phyloP scores from a whole-genome alignment of 2,888 invertebrate species.

The Ganaspis brasiliensis region DNA sequence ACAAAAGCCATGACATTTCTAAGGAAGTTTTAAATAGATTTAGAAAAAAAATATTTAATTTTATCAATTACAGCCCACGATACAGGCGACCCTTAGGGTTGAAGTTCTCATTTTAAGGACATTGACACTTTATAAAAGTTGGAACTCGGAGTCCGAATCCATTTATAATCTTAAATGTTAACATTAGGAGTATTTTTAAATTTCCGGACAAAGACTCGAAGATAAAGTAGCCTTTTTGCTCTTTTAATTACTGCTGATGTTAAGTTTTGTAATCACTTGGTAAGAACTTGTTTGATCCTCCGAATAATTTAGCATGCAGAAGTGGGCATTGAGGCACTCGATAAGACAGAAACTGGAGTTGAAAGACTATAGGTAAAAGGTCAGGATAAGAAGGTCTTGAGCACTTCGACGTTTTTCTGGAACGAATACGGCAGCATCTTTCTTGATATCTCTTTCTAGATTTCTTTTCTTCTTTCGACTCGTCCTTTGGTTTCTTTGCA shows the following conservation, averaged over 20 bases:
- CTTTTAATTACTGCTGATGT: neutral
- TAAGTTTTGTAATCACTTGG: neutral
- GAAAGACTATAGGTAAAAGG: conserved; percentile 47
- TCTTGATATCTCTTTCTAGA: conserved; percentile 45
- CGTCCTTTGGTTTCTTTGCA: conserved; percentile 61
- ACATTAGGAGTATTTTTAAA: no score
- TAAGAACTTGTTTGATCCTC: neutral
- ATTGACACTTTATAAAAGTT: no score
- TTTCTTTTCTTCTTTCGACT: conserved; percentile 44
- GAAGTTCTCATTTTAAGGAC: no score
- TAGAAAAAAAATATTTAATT: no score
- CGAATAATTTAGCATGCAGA: neutral
- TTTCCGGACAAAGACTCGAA: no score
- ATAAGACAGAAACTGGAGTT: conserved; percentile 22
- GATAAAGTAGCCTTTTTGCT: neutral
- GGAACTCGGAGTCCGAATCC: no score
- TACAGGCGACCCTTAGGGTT: no score
- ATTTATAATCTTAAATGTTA: no score
- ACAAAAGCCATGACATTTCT: no score
- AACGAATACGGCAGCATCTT: conserved; percentile 45
- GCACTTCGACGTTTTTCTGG: conserved; percentile 46
- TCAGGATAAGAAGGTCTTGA: conserved; percentile 36
- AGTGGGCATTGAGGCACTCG: neutral
- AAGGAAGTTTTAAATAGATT: no score
- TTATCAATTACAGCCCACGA: no score